Base-by-base conservation (phyloP, 2,113 vertebrate species). In the Natator depressus region DNA sequence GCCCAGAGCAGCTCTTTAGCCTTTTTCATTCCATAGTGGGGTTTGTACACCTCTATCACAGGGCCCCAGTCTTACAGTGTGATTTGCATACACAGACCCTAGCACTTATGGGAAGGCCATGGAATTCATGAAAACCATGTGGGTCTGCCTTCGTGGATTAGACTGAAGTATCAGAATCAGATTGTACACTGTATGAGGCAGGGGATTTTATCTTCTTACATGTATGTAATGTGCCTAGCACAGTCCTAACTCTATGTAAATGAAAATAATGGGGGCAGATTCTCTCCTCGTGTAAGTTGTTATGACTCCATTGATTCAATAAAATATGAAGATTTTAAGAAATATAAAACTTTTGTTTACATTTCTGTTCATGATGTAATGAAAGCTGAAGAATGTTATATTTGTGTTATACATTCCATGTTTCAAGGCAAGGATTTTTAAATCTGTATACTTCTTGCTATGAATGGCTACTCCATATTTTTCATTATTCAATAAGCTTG, bases 401-500 rank as follows among this genome's bases (percentile, higher is more conserved):
- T 95, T 85, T 80, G 79, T 54, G 5, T 91, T 57, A 14, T 3
- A 46, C 84, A 82, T 69, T 27, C 13, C 4, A 29, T 22, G 0
- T 84, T 92, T 87, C 27, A 82, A 88, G 24, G 1, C 3, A 2
- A 20, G 17, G 46, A 31, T 84, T 29, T 20, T 1, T 10, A 59
- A 29, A 84, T 5, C 1, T 0, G 0, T 0, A 1, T 79, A 17
- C 87, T 82, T 82, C 47, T 54, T 57, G 3, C 10, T 88, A 24
- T 38, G 49, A 88, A 82, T 53, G 0, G 2, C 59, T 88, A 19
- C 51, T 17, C 16, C 89, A 12, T 8, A 22, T 84, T 92, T 82
- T 62, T 4, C 89, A 22, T 76, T 95, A 84, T 54, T 90, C 80
- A 80, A 59, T 80, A 69, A 51, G 1, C 65, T 88, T 89, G 49